phyloP scores from a whole-genome alignment of 2,888 invertebrate genomes.

The Muschampia plurimacula region DNA sequence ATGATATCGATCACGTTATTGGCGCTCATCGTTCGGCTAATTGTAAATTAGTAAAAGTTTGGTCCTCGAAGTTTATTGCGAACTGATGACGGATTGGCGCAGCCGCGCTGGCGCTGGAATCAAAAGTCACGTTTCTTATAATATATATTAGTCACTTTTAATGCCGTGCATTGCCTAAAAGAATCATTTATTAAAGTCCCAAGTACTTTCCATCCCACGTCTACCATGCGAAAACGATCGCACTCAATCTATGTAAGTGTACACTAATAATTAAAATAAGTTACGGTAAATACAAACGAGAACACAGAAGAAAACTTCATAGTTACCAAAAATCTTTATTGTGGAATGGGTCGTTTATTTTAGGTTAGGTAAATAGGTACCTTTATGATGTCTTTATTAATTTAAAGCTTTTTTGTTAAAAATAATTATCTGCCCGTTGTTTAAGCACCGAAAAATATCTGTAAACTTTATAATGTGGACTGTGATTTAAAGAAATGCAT shows the following conservation, averaged over 20 bases:
- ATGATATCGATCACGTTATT: background rate
- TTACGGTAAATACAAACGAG: no score
- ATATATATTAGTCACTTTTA: background rate
- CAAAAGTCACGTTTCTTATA: background rate
- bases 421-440: no score
- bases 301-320: no score
- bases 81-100: background rate
- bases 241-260: background rate
- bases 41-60: background rate
- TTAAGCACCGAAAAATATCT: no score
- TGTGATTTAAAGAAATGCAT: background rate
- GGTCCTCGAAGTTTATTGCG: background rate
- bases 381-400: no score
- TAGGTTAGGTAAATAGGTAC: no score
- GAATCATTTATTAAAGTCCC: background rate
- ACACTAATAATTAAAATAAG: no score
- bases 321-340: no score
- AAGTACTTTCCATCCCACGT: background rate
- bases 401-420: no score
- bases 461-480: background rate
- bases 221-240: background rate
- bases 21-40: background rate
- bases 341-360: no score
- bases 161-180: background rate
- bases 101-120: background rate